phyloP scores from a whole-genome alignment of 2,888 invertebrate genomes.

The Drosophila parthenogenetica region DNA sequence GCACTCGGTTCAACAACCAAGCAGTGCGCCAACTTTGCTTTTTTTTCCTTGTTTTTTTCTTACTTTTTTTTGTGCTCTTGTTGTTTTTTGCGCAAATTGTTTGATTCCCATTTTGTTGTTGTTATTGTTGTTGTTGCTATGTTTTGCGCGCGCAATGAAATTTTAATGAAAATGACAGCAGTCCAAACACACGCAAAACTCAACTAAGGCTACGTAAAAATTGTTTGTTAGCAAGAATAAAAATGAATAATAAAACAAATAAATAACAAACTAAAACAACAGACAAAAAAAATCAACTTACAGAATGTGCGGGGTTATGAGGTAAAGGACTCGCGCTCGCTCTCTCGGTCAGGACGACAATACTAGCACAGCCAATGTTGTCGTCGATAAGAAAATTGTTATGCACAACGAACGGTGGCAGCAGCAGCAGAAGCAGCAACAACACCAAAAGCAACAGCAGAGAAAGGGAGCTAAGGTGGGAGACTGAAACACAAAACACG shows the following conservation, averaged over 20 bases:
- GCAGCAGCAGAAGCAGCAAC: slow-evolving; percentile 25
- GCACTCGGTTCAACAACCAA: slow-evolving; percentile 57
- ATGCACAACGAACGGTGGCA: slow-evolving; percentile 27
- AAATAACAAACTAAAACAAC: slow-evolving; percentile 2
- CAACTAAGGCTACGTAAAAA: slow-evolving; percentile 41
- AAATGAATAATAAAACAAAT: slow-evolving; percentile 49
- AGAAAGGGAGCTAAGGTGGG: slow-evolving; percentile 7
- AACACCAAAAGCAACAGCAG: slow-evolving; percentile 21
- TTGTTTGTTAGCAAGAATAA: slow-evolving; percentile 49
- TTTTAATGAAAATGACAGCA: slow-evolving; percentile 77
- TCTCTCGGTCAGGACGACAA: slow-evolving; percentile 23
- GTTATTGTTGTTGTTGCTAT: slow-evolving; percentile 35
- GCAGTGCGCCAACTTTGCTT: slow-evolving; percentile 51
- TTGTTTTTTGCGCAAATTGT: slow-evolving; percentile 56
- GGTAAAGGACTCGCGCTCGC: slow-evolving; percentile 18
- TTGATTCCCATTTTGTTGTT: slow-evolving; percentile 50
- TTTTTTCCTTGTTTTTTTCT: slow-evolving; percentile 34
- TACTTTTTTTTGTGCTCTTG: slow-evolving; percentile 4
- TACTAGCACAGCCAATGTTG: slow-evolving; percentile 15
- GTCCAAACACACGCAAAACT: slow-evolving; percentile 56
- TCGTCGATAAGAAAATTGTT: slow-evolving; percentile 39
- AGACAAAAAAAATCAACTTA: neutral
- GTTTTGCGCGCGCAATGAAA: slow-evolving; percentile 77
- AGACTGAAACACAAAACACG: slow-evolving; percentile 1
- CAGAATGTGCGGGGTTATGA: slow-evolving; percentile 14